Conservation (phyloP, 1,140 invertebrate genomes). For the Pinna nobilis region DNA sequence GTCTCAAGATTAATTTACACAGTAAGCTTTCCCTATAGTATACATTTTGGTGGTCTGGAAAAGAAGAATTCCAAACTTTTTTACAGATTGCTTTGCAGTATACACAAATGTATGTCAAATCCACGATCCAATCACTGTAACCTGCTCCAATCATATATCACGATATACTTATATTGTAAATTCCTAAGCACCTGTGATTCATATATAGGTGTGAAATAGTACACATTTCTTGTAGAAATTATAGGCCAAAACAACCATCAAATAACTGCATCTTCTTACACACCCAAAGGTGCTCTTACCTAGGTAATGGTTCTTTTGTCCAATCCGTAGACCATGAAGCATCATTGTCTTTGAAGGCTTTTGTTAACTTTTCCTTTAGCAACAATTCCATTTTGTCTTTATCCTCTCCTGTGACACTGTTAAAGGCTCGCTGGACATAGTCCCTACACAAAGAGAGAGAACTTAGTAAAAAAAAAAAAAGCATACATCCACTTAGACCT, state of each 20-base stretch:
- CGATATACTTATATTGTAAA: neutral
- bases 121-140: no score
- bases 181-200: neutral
- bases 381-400: conserved; percentile 96
- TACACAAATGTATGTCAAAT: no score
- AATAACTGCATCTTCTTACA: no score
- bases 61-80: no score
- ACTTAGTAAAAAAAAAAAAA: neutral
- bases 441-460: conserved; percentile 76
- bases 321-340: conserved; percentile 90
- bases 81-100: no score
- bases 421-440: conserved; percentile 94
- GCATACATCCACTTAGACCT: neutral
- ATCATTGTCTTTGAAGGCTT: conserved; percentile 79
- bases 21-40: no score
- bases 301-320: conserved; percentile 91
- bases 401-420: conserved; percentile 90
- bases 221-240: no score
- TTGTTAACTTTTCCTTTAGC: conserved; percentile 93
- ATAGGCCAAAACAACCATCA: no score
- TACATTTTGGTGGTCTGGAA: no score
- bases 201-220: no score
- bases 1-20: no score
- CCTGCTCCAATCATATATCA: neutral
- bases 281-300: conserved; percentile 57